These are phyloP conservation scores for Leucania comma DNA, from an alignment of 2,888 invertebrate species.

Conservation along the genomic window DNA sequence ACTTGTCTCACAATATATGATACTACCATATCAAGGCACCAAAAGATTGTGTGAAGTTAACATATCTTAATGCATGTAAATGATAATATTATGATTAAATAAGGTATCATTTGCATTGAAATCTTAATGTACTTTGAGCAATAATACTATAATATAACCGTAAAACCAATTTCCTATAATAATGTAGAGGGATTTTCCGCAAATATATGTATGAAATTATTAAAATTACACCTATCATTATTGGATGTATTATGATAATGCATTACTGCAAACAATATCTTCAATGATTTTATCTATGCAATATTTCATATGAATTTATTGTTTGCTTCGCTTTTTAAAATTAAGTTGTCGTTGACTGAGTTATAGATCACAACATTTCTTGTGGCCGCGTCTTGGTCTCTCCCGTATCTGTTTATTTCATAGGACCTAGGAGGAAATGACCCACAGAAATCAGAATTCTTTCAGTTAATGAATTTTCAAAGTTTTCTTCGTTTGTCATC, in stretches of 20 bases:
- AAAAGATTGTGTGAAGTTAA: slow-evolving; percentile 11
- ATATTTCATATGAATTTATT: background rate
- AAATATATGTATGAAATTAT: slow-evolving; percentile 21
- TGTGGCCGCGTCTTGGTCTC: background rate
- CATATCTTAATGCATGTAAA: slow-evolving; percentile 48
- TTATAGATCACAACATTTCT: background rate
- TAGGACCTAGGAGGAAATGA: too few species aligned
- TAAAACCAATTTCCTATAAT: slow-evolving; percentile 46
- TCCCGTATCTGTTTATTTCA: too few species aligned
- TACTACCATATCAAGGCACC: background rate
- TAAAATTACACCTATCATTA: slow-evolving; percentile 26
- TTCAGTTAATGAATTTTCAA: too few species aligned
- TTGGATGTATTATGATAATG: slow-evolving; percentile 12
- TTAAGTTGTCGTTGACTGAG: background rate
- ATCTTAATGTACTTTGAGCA: slow-evolving; percentile 39
- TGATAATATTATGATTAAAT: slow-evolving; percentile 47
- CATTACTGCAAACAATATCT: slow-evolving; percentile 16
- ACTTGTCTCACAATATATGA: slow-evolving; percentile 5
- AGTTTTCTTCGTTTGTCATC: too few species aligned
- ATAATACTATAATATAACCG: slow-evolving; percentile 40
- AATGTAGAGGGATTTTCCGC: slow-evolving; percentile 38
- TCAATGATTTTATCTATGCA: slow-evolving; percentile 1
- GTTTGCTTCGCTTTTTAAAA: background rate
- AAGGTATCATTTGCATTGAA: slow-evolving; percentile 42
- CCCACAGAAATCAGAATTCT: too few species aligned